Evolutionary conservation across 2,113 vertebrate genomes (phyloP), one percentile per base, ranked within the genome.

Genomic region (Saguinus imperator): DNA sequence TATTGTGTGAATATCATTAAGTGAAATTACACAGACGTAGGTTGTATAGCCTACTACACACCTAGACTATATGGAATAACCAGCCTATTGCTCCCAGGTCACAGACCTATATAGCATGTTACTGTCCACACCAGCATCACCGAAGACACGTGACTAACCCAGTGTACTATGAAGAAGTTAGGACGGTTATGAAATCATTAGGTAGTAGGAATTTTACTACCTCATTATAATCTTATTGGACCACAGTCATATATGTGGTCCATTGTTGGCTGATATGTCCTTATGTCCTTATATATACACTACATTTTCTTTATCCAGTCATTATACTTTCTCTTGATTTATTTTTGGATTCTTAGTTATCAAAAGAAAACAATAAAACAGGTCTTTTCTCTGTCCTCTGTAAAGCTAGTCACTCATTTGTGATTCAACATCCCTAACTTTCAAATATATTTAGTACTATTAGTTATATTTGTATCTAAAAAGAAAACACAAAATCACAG

Each of bases 361-460:
- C 50, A 91, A 89, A n/a, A 88, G 73, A 79, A 97, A 95, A 57
- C n/a, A 81, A 72, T 20, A 55, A 45, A 73, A 73, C 52, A 61
- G 5, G 6, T 90, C 14, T 92, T 66, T 73, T 35, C 29, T 91
- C 25, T 80, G 1, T 55, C 17, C 8, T 72, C 50, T 94, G n/a
- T 95, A 87, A 97, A 68, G 1, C 9, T 37, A 66, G 13, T n/a
- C 35, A 52, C n/a, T 83, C 29, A 43, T 37, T 79, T 79, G 82
- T 76, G 18, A 96, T 61, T 90, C 90, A 87, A 40, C 3, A 43
- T 20, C 1, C 3, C 2, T 37, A 90, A 25, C 37, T 72, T 89
- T 17, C 77, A 92, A 90, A 91, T 68, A 48, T 1, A 50, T 72
- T 91, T 86, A 50, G 16, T 87, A 13, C 10, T 55, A 58, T 11